These are phyloP conservation scores for Nomada goodeniana DNA, from an alignment of 2,888 invertebrate species.

Conservation along the genomic window DNA sequence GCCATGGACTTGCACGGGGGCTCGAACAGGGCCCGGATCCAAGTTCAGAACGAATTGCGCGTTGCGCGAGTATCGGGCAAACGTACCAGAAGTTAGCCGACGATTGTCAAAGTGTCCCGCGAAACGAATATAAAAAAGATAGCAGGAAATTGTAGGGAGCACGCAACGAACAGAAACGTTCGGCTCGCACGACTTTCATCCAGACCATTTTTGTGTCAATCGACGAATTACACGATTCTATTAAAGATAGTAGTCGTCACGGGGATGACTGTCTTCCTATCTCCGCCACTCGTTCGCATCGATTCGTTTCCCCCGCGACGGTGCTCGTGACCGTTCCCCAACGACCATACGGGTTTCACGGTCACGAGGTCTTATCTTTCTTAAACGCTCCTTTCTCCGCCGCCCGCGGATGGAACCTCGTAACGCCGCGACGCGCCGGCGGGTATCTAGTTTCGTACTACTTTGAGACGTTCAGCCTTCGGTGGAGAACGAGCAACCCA, in stretches of 20 bases:
- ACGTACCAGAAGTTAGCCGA: too few relatives aligned
- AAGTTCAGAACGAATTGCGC: too few relatives aligned
- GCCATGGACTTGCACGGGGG: background rate
- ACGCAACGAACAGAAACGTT: too few relatives aligned
- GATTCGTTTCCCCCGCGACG: slow-evolving; percentile 27
- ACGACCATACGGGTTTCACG: slow-evolving; percentile 55
- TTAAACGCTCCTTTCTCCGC: slow-evolving; percentile 57
- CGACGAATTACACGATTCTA: slow-evolving; percentile 67
- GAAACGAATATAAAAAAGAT: too few relatives aligned
- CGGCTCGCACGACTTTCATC: too few relatives aligned
- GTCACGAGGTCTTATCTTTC: slow-evolving; percentile 65
- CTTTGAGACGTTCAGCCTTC: slow-evolving; percentile 53
- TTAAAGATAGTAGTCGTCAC: slow-evolving; percentile 51
- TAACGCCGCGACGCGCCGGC: slow-evolving; percentile 47
- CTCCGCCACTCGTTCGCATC: slow-evolving; percentile 1
- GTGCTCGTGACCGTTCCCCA: slow-evolving; percentile 40
- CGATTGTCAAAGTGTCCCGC: too few relatives aligned
- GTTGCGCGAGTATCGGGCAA: too few relatives aligned
- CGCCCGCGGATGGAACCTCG: slow-evolving; percentile 25
- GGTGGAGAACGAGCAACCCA: background rate
- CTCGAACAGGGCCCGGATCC: background rate
- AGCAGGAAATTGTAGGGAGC: background rate
- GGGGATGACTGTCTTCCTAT: slow-evolving; percentile 13
- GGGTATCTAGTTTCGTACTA: slow-evolving; percentile 66
- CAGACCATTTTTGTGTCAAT: slow-evolving; percentile 52